Base-by-base conservation (phyloP, 2,113 vertebrate species). In the Ceyx cyanopectus region DNA sequence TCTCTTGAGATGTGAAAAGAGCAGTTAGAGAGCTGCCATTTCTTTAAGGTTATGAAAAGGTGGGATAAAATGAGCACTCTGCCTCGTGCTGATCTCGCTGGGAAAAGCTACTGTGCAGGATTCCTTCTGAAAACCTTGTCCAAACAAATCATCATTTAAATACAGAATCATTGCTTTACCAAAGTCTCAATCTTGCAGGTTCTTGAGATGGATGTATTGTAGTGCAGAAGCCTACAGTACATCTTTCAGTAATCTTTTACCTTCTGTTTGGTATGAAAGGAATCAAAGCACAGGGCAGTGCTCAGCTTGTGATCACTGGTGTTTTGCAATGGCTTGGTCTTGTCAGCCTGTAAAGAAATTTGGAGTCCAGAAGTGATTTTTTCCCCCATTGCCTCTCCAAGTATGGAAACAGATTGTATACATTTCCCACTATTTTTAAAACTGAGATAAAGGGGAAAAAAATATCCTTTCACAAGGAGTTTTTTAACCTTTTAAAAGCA, bases 101-200 rank as follows among this genome's bases (percentile, higher is more conserved):
- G 67, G 54, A 94, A 32, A 70, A 81, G 89, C 85, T 94, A 74
- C 81, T 10, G 0, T 57, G 58, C 78, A 69, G 70, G 87, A 76
- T 85, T 93, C 63, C 56, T 78, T 46, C 58, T 62, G 87, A 94
- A 94, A 92, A 87, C 75, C 72, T 87, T 91, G 85, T 89, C 81
- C 81, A 92, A 92, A 95, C 79, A 94, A 92, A 85, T 87, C 51
- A 62, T 84, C 62, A 60, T 74, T 89, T 91, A 89, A 91, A 85
- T 85, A 92, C 58, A 54, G 79, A 85, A 73, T 69, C 82, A 56
- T 85, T 94, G 81, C 85, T 85, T 80, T 80, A 77, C 63, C 56
- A 45, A 73, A 85, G 81, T 60, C 54, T 89, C 45, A 22, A 30
- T 74, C 70, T 81, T 87, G 60, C 37, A 69, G 56, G 78, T 76